These are phyloP conservation scores for Pemphredon lugubris DNA, from an alignment of 2,888 invertebrate genomes.

Conservation along the genomic window DNA sequence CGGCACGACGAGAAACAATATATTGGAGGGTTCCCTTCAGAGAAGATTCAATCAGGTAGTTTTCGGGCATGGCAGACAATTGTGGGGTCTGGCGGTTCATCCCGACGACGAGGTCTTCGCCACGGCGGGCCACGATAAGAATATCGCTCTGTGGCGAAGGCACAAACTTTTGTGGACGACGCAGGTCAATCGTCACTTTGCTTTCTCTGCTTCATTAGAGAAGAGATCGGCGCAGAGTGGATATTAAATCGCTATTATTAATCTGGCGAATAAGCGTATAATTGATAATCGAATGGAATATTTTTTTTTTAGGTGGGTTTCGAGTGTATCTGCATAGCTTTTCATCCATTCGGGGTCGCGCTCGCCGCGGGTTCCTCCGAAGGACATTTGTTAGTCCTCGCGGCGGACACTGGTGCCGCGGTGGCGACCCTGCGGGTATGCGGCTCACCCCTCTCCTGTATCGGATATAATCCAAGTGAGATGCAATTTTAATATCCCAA, in stretches of 20 bases:
- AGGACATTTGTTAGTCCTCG: conserved; percentile 92
- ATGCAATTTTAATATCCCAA: not conserved
- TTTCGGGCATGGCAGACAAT: conserved; percentile 93
- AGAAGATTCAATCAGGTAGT: conserved; percentile 92
- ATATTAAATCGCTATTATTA: too few species aligned
- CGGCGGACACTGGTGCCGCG: conserved; percentile 92
- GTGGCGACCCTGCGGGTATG: conserved; percentile 93
- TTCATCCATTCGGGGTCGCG: conserved; percentile 94
- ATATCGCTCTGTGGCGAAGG: conserved; percentile 94
- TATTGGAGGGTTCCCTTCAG: conserved; percentile 94
- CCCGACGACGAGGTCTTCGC: conserved; percentile 95
- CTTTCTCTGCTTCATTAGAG: too few species aligned
- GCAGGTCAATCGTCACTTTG: conserved; percentile 85
- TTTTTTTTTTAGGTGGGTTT: conserved; percentile 88
- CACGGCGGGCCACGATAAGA: conserved; percentile 95
- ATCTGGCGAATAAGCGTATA: not conserved
- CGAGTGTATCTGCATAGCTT: conserved; percentile 93
- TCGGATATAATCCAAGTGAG: conserved; percentile 93
- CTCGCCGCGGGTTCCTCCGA: conserved; percentile 94
- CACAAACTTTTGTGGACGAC: conserved; percentile 94
- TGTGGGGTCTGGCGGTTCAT: conserved; percentile 94
- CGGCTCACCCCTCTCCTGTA: conserved; percentile 92
- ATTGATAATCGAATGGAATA: not conserved
- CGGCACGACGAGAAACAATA: conserved; percentile 94
- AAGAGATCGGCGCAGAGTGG: too few species aligned